Evolutionary conservation across 1,140 invertebrate species (phyloP).

Genomic region (Solenopsis invicta): DNA sequence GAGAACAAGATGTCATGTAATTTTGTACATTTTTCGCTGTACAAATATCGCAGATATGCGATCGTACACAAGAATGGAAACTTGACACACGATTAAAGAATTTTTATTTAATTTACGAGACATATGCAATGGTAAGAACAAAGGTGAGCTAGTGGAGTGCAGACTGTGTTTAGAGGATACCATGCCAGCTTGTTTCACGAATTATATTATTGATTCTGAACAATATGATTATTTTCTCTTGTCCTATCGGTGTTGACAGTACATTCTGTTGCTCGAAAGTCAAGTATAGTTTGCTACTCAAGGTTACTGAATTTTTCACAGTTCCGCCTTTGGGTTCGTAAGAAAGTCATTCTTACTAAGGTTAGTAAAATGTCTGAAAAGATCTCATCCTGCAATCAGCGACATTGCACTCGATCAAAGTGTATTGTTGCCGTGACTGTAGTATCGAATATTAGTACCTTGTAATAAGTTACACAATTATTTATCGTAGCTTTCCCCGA

Average conservation of each 20-base stretch:
- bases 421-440: constrained; percentile 66
- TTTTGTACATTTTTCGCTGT: constrained; percentile 16
- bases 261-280: constrained; percentile 82
- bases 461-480: constrained; percentile 66
- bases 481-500: constrained; percentile 70
- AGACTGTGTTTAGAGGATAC: constrained; percentile 88
- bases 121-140: constrained; percentile 84
- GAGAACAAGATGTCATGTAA: constrained; percentile 39
- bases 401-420: constrained; percentile 1
- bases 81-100: constrained; percentile 71
- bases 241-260: constrained; percentile 80
- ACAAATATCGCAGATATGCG: background rate
- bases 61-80: constrained; percentile 67
- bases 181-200: constrained; percentile 85
- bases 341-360: constrained; percentile 13
- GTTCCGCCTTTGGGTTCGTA: constrained; percentile 57
- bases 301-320: constrained; percentile 78
- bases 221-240: constrained; percentile 82
- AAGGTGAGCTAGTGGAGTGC: constrained; percentile 87
- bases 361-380: constrained; percentile 16
- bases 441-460: constrained; percentile 77
- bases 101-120: constrained; percentile 82
- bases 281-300: constrained; percentile 78
- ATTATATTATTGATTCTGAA: constrained; percentile 82
- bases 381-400: constrained; percentile 9